Conservation (phyloP, 2,797 vertebrate genomes). For the Pteropus rufus region DNA sequence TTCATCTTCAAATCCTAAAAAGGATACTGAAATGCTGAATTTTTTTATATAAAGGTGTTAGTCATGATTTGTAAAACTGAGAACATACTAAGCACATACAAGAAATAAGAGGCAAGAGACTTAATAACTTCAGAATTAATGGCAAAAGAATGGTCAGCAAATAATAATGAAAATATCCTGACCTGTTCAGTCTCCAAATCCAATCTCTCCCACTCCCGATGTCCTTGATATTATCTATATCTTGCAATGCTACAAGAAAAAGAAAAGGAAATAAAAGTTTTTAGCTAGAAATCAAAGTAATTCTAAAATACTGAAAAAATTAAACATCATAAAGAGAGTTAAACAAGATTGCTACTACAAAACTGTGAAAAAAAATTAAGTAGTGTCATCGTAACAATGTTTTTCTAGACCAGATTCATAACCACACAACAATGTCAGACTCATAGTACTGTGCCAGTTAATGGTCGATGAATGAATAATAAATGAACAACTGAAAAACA, state of each 20-base stretch:
- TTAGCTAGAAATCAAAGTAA: background rate
- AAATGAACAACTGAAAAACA: background rate
- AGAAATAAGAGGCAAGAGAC: background rate
- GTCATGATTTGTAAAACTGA: background rate
- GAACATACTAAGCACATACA: background rate
- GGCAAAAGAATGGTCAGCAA: background rate
- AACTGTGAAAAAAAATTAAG: background rate
- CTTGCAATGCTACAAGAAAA: conserved; percentile 66
- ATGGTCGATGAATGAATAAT: background rate
- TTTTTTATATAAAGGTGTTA: background rate
- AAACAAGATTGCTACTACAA: background rate
- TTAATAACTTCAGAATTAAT: background rate
- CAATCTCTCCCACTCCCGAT: conserved; percentile 60
- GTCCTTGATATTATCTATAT: conserved; percentile 67
- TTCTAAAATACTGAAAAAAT: background rate
- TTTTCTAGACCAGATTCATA: background rate
- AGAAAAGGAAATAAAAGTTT: background rate
- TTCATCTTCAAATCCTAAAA: background rate
- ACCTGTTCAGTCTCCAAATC: conserved; percentile 77
- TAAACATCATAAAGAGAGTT: background rate
- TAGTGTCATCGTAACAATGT: background rate
- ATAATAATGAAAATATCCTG: conserved; percentile 54
- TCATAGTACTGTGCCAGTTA: background rate
- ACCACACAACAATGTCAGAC: background rate
- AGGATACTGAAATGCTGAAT: background rate